These are phyloP conservation scores for Panulirus ornatus DNA, from an alignment of 1,140 invertebrate genomes.

Conservation along the genomic window DNA sequence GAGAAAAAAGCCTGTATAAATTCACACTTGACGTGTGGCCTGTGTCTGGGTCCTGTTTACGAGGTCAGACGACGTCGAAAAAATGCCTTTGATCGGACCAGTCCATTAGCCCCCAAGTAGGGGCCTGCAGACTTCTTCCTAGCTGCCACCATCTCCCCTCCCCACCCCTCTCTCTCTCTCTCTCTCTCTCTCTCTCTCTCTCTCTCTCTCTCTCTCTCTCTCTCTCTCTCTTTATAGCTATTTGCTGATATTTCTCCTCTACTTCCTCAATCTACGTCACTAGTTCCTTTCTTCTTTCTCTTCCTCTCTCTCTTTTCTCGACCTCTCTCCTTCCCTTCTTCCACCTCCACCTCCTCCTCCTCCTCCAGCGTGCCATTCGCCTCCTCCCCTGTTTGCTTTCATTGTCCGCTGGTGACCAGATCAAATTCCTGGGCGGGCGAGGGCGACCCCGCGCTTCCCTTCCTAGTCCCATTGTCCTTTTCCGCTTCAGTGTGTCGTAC, in stretches of 20 bases:
- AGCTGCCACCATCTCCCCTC: too few relatives aligned
- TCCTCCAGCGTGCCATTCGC: not conserved
- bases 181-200: not conserved
- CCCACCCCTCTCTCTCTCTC: not conserved
- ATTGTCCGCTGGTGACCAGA: slow-evolving; percentile 43
- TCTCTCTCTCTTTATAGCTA: not conserved
- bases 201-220: not conserved
- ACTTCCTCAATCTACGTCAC: not conserved
- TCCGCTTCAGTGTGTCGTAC: not conserved
- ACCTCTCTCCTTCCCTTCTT: not conserved
- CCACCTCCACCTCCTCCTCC: not conserved
- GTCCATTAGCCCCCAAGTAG: too few relatives aligned
- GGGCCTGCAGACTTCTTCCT: too few relatives aligned
- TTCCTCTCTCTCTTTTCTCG: not conserved
- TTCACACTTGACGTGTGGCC: too few relatives aligned
- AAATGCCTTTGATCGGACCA: too few relatives aligned
- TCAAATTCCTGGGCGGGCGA: slow-evolving; percentile 26
- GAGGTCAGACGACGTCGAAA: too few relatives aligned
- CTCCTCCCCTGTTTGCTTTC: slow-evolving; percentile 22
- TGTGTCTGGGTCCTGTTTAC: too few relatives aligned
- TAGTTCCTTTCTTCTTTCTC: not conserved
- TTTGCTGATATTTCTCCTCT: not conserved
- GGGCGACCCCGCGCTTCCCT: not conserved
- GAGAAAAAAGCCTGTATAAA: too few relatives aligned
- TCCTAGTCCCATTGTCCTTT: slow-evolving; percentile 13